Evolutionary conservation across 2,113 vertebrate genomes (phyloP), one percentile per base, ranked within the genome.

Genomic region (Centropus bengalensis): DNA sequence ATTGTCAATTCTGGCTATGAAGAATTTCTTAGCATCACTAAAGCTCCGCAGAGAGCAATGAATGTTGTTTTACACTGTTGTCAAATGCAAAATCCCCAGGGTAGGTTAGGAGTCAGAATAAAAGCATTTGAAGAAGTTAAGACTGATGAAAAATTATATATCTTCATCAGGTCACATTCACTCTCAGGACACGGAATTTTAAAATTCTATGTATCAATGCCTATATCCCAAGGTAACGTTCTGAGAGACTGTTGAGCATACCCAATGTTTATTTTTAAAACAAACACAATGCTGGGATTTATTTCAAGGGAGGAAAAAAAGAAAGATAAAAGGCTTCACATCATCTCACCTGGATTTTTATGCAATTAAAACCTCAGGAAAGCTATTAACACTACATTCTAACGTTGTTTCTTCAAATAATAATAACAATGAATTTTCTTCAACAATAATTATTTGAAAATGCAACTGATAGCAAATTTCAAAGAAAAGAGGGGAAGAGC

Each of bases 1-100:
- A 97, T 96, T 97, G 97, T 97, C 95, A 96, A 82, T 94, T 96
- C 74, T 89, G 96, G 90, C 96, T 97, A 96, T 96, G 97, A 97
- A 97, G 96, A 97, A 97, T 97, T 96, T 97, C 94, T 93, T 89
- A 97, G 96, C 90, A 97, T 94, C 93, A 75, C 93, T 91, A 96
- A 95, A 96, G 93, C 97, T 97, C 96, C 94, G 94, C 96, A 91
- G 97, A 98, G 75, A 97, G 92, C 94, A 97, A 95, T 93, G 96
- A 97, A 96, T 91, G 95, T 95, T 97, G 93, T 79, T 86, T 96
- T 93, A 82, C 81, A 73, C 81, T 95, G 93, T 97, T 97, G 97
- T 97, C 97, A 97, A 97, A 95, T 91, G 82, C 92, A 94, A 94
- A 96, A 94, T 97, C 97, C 97, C 96, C 91, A 80, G 94, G 86